Conservation (phyloP, 2,888 invertebrate genomes). For the Cephus spinipes region DNA sequence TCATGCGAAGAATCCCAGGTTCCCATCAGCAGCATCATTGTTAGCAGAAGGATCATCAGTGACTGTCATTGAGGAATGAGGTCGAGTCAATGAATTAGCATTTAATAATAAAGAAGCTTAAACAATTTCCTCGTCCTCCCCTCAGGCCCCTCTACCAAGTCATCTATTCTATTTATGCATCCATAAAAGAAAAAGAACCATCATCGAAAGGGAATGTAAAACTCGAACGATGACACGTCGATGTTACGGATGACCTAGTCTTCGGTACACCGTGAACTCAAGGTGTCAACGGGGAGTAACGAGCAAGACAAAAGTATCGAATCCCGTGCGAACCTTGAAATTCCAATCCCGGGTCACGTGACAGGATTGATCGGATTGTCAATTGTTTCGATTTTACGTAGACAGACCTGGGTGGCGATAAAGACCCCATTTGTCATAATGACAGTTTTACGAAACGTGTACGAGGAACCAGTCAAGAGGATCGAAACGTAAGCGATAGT, state of each 20-base stretch:
- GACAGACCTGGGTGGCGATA: neutral
- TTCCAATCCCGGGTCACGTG: neutral
- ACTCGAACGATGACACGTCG: neutral
- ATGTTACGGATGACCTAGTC: slow-evolving; percentile 8
- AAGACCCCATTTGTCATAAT: neutral
- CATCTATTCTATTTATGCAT: neutral
- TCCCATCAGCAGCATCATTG: slow-evolving; percentile 14
- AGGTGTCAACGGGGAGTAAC: neutral
- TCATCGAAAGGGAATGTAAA: slow-evolving; percentile 4
- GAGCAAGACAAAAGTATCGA: neutral
- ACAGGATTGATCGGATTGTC: neutral
- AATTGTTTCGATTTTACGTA: neutral
- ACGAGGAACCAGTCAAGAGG: neutral
- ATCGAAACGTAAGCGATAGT: neutral
- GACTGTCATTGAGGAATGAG: slow-evolving; percentile 44
- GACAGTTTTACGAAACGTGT: neutral
- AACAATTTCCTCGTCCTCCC: neutral
- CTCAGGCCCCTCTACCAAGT: neutral
- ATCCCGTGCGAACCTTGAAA: neutral
- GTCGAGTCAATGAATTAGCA: slow-evolving; percentile 30
- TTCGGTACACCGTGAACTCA: neutral
- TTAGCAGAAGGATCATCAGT: neutral
- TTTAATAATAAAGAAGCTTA: slow-evolving; percentile 34
- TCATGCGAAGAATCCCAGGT: slow-evolving; percentile 15
- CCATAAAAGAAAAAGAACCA: neutral